Conservation (phyloP, 2,113 vertebrate species). For the Nycticorax nycticorax region DNA sequence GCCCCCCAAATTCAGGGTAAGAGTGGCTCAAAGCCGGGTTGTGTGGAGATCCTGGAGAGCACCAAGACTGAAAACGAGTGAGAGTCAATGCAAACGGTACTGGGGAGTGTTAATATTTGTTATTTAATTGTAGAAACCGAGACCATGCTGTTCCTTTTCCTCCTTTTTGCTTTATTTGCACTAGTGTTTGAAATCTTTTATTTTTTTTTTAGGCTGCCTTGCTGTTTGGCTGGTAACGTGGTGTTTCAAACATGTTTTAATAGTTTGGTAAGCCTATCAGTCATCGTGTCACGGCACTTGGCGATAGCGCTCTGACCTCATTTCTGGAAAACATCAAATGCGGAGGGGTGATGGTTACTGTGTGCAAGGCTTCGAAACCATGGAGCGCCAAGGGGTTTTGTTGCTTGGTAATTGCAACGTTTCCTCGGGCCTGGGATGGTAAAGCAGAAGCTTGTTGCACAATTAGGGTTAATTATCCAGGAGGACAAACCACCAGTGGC, state of each 20-base stretch:
- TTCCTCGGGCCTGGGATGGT: conserved; percentile 48
- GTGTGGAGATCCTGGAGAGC: neutral
- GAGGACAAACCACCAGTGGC: neutral
- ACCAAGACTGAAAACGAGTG: neutral
- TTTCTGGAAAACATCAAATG: neutral
- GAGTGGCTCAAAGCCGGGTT: neutral
- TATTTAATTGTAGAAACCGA: neutral
- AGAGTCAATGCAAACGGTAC: neutral
- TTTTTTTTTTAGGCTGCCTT: neutral
- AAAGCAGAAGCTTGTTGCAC: conserved; percentile 26
- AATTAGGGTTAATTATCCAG: conserved; percentile 46
- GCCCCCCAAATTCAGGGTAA: neutral
- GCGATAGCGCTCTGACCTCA: neutral
- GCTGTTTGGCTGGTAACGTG: neutral
- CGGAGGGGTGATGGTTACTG: neutral
- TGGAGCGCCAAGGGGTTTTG: neutral
- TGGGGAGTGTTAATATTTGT: neutral
- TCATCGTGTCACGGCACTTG: accelerated
- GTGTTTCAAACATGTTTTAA: neutral
- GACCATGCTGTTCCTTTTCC: neutral
- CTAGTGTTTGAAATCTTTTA: neutral
- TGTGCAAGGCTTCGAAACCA: neutral
- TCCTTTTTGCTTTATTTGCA: conserved; percentile 32
- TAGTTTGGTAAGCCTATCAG: neutral
- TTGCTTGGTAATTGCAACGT: neutral